A percentile compares a stretch with the other conserved stretches of the same genome.
phyloP scores from a whole-genome alignment of 2,113 vertebrate species.

The Bombycilla garrulus region DNA sequence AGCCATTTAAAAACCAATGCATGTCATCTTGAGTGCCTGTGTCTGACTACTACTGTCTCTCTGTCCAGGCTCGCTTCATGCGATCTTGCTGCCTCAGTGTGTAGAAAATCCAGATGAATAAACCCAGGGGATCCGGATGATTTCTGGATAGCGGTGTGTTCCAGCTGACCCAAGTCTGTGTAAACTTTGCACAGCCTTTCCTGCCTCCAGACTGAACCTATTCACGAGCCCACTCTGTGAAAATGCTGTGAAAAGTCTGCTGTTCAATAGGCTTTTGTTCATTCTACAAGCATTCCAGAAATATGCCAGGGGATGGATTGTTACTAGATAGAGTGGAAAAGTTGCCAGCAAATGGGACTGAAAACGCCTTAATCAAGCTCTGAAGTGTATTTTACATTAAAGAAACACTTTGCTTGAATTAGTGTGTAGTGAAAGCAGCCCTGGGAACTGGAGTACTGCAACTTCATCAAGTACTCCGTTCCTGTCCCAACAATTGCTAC shows the following conservation, averaged over 20 bases:
- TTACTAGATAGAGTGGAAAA: not conserved
- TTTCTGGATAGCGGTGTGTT: not conserved
- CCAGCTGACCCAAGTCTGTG: not conserved
- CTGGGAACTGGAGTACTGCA: not conserved
- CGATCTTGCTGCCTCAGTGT: not conserved
- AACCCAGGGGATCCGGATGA: not conserved
- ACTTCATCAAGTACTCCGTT: not conserved
- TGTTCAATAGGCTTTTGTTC: not conserved
- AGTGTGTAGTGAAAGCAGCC: not conserved
- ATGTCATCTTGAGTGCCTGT: not conserved
- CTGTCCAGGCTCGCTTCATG: not conserved
- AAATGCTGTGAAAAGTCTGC: not conserved
- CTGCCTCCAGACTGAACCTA: not conserved
- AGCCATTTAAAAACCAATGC: not conserved
- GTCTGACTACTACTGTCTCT: not conserved
- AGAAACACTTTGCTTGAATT: not conserved
- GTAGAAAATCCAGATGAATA: not conserved
- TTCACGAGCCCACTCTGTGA: accelerated
- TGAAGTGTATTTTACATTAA: not conserved
- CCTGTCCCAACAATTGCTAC: not conserved
- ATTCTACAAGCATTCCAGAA: not conserved
- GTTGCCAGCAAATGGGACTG: not conserved
- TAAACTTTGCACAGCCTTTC: not conserved
- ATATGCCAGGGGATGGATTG: not conserved
- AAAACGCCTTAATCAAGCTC: not conserved